Evolutionary conservation across 2,888 invertebrate genomes (phyloP).

Genomic region (Cantharis nigra): DNA sequence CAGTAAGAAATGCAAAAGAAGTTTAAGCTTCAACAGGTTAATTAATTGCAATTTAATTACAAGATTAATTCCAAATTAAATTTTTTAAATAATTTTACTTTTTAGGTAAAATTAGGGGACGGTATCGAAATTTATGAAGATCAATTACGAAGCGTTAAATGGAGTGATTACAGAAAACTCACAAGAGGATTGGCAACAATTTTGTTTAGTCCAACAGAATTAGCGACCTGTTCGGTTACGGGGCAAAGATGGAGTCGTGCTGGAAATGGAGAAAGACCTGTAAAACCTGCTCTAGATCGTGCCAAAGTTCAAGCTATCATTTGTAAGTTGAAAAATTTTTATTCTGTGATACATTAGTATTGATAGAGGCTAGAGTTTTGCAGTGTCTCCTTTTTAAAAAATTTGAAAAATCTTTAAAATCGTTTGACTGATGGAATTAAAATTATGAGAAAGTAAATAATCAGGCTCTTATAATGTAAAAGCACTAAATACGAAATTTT

Average conservation of each 20-base stretch:
- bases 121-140: conserved; percentile 76
- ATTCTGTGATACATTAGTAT: background rate
- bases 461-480: no score
- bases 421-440: no score
- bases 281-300: conserved; percentile 73
- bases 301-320: conserved; percentile 77
- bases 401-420: no score
- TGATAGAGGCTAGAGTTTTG: no score
- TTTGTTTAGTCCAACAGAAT: conserved; percentile 72
- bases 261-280: conserved; percentile 73
- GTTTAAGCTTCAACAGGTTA: no score
- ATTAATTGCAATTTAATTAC: no score
- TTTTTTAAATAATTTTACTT: background rate
- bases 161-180: conserved; percentile 76
- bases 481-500: no score
- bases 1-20: no score
- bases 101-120: conserved; percentile 72
- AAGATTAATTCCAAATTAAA: no score
- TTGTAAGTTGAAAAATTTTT: conserved; percentile 55
- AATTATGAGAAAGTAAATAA: no score
- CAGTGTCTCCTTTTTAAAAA: no score
- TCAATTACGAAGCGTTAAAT: conserved; percentile 71
- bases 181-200: conserved; percentile 76
- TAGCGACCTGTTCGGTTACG: conserved; percentile 76
- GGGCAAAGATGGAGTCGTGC: conserved; percentile 78